Conservation (phyloP, 2,797 vertebrate species). For the Channallabes apus region DNA sequence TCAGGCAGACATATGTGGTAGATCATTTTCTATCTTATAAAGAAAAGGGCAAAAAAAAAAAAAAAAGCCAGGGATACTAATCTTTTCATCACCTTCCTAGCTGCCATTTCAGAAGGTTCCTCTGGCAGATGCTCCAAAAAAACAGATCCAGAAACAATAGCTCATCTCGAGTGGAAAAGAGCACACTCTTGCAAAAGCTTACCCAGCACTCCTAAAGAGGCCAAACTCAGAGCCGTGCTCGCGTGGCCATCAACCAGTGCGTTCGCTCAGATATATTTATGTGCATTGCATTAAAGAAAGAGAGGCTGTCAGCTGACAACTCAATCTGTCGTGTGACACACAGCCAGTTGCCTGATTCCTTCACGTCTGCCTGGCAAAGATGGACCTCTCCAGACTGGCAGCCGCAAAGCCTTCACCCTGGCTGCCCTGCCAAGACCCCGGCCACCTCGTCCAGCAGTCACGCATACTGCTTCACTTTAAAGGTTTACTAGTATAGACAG, state of each 20-base stretch:
- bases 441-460: slow-evolving; percentile 40
- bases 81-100: slow-evolving; percentile 43
- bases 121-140: slow-evolving; percentile 45
- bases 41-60: slow-evolving; percentile 15
- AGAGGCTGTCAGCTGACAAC: slow-evolving; percentile 53
- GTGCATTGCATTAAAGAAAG: slow-evolving; percentile 51
- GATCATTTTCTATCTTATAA: slow-evolving; percentile 22
- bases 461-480: slow-evolving; percentile 50
- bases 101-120: slow-evolving; percentile 41
- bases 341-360: slow-evolving; percentile 53
- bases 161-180: slow-evolving; percentile 54
- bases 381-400: slow-evolving; percentile 48
- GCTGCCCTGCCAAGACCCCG: slow-evolving; percentile 34
- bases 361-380: slow-evolving; percentile 51
- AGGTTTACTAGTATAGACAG: slow-evolving; percentile 45
- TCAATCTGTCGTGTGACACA: slow-evolving; percentile 56
- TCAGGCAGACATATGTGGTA: neutral
- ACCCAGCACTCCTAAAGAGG: slow-evolving; percentile 45
- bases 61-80: slow-evolving; percentile 27
- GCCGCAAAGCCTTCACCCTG: slow-evolving; percentile 43
- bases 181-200: slow-evolving; percentile 48
- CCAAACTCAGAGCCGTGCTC: slow-evolving; percentile 46
- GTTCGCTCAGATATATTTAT: slow-evolving; percentile 57
- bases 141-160: slow-evolving; percentile 45
- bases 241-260: slow-evolving; percentile 49